These are phyloP conservation scores for Hyposmocoma kahamanoa DNA, from an alignment of 1,140 invertebrate genomes.

Conservation along the genomic window DNA sequence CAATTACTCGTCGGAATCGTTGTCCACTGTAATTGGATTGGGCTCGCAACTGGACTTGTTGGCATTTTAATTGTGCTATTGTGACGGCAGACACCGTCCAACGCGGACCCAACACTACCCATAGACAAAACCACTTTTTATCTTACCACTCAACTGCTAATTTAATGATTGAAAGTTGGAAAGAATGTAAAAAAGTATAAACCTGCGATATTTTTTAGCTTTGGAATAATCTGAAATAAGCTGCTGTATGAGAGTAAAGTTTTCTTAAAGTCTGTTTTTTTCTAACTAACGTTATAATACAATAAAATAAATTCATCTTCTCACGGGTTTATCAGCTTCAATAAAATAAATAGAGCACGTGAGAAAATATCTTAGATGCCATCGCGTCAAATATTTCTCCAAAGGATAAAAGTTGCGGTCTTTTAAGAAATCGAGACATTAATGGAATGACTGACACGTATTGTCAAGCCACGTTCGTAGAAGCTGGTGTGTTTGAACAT, in stretches of 20 bases:
- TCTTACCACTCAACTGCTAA: too few species aligned
- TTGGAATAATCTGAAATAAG: too few species aligned
- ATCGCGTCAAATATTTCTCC: slow-evolving; percentile 57
- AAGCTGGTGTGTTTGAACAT: slow-evolving; percentile 49
- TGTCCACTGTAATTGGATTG: slow-evolving; percentile 71
- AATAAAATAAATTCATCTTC: slow-evolving; percentile 18
- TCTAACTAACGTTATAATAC: too few species aligned
- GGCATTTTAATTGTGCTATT: slow-evolving; percentile 73
- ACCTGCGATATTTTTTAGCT: too few species aligned
- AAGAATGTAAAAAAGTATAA: too few species aligned
- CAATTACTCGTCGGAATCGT: slow-evolving; percentile 70
- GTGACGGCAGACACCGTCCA: slow-evolving; percentile 55
- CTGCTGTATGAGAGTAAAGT: too few species aligned
- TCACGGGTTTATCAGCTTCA: too few species aligned
- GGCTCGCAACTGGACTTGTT: slow-evolving; percentile 67
- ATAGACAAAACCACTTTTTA: slow-evolving; percentile 58
- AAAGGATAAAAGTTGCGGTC: slow-evolving; percentile 39
- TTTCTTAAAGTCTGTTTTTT: too few species aligned
- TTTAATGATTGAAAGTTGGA: too few species aligned
- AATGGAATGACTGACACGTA: slow-evolving; percentile 67
- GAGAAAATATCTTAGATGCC: slow-evolving; percentile 32
- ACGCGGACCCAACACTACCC: slow-evolving; percentile 42
- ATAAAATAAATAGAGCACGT: slow-evolving; percentile 32
- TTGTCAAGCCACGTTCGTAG: slow-evolving; percentile 44
- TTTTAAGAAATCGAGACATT: slow-evolving; percentile 62